Evolutionary conservation across 92 coral and sea anemone species (phyloP), one percentile per base, ranked within the genome.

Genomic region (Zoanthus gigantus): DNA sequence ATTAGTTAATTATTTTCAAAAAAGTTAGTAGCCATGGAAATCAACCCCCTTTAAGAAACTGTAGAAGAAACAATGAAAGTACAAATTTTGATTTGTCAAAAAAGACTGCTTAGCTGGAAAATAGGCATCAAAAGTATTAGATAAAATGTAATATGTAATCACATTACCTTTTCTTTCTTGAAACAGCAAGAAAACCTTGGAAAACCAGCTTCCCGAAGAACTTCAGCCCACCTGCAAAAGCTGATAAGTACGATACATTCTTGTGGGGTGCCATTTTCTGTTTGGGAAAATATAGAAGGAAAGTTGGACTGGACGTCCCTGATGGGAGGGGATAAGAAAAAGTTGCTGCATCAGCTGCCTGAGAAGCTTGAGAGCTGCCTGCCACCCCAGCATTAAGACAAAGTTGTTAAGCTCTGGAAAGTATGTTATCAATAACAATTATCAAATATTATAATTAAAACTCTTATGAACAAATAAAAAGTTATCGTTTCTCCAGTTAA

Each of bases 221-320:
- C 74, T 30, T 30, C 46, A 69, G 74, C 42, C 74, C 74, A 69
- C 74, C 46, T 69, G 45, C 45, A 69, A 5, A 69, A 69, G 17
- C 45, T 69, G 5, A 30, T 69, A 69, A 9, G 6, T 13, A 69
- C 46, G 0, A 69, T 69, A 8, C 16, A 14, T 29, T 69, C 74
- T 11, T 69, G 74, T 0, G 46, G 74, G 17, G 74, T 69, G 14
- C 17, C 74, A 69, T 69, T 69, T 69, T 5, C 74, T 30, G 46
- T 30, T 69, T 69, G 74, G 74, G 74, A 69, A 34, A 30, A 69
- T 14, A 69, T 6, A 30, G 74, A 69, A 69, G 45, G 74, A 14
- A 69, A 69, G 74, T 34, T 69, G 4, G 74, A 69, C 14, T 69
- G 69, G 69, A 61, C 69, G 2, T 69, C 74, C 0, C 46, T 69